Percentiles rank a stretch among this genome's conserved stretches.
Evolutionary conservation across 2,888 invertebrate species (phyloP).

Genomic region (Agonopterix subpropinquella): DNA sequence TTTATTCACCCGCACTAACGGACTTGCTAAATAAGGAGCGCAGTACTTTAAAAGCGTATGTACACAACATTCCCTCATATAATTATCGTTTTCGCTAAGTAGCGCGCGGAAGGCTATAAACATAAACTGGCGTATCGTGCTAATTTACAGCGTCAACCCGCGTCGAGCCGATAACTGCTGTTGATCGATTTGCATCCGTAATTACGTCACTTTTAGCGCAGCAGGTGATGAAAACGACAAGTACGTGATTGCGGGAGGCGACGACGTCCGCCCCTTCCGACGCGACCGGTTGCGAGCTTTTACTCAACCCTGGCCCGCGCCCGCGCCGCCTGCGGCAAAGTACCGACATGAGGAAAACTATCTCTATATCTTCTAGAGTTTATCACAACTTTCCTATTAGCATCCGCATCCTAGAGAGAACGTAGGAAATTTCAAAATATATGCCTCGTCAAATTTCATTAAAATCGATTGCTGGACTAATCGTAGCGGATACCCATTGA

Average conservation of each 20-base stretch:
- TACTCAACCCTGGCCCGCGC: constrained; percentile 27
- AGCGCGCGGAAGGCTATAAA: constrained; percentile 58
- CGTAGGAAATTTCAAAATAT: neutral
- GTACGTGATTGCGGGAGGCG: constrained; percentile 57
- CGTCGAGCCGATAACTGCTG: constrained; percentile 64
- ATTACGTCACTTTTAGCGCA: constrained; percentile 70
- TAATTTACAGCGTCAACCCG: constrained; percentile 69
- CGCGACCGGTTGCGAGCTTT: constrained; percentile 57
- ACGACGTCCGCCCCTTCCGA: constrained; percentile 56
- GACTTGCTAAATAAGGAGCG: neutral
- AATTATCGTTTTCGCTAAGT: constrained; percentile 62
- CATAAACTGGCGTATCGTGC: constrained; percentile 62
- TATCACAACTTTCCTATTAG: neutral
- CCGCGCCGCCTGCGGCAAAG: constrained; percentile 2
- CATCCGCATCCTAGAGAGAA: neutral
- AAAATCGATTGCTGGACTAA: neutral
- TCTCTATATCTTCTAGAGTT: neutral
- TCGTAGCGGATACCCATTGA: neutral
- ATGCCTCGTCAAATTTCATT: neutral
- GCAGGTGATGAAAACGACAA: constrained; percentile 74
- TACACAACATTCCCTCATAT: constrained; percentile 15
- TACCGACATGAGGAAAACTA: neutral
- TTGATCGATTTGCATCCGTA: constrained; percentile 74
- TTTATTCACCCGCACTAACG: neutral
- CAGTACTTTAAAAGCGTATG: neutral